Percentiles rank a stretch among this genome's conserved stretches.
Conservation (phyloP, 2,888 invertebrate genomes). For the Cartodere bifasciata region DNA sequence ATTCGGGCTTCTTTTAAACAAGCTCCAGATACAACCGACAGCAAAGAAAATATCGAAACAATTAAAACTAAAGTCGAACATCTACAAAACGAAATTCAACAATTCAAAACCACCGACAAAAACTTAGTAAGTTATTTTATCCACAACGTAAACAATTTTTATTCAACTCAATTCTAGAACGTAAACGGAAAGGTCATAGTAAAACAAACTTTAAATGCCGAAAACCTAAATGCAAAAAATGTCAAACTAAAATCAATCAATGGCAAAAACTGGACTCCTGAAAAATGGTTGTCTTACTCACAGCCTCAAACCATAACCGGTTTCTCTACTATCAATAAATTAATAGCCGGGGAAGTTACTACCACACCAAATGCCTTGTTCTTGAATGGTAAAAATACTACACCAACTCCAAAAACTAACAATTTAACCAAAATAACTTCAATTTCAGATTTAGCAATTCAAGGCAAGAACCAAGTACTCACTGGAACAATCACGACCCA, state of each 20-base stretch:
- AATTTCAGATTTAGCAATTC: slow-evolving; percentile 20
- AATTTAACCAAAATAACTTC: no score
- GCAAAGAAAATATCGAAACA: neutral
- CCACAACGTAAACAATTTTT: slow-evolving; percentile 8
- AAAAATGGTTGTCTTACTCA: slow-evolving; percentile 23
- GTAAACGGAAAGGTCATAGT: slow-evolving; percentile 19
- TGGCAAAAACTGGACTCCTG: slow-evolving; percentile 20
- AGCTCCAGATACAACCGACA: no score
- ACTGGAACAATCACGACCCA: slow-evolving; percentile 14
- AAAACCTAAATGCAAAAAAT: slow-evolving; percentile 16
- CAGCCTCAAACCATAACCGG: slow-evolving; percentile 24
- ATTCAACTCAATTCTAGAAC: no score
- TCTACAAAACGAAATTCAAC: neutral
- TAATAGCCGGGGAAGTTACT: slow-evolving; percentile 16
- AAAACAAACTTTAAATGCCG: slow-evolving; percentile 15
- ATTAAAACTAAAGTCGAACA: neutral
- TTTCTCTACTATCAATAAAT: slow-evolving; percentile 15
- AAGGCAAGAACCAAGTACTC: slow-evolving; percentile 17
- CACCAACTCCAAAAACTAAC: no score
- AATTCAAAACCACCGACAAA: no score
- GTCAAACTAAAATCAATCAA: slow-evolving; percentile 21
- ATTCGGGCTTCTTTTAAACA: no score
- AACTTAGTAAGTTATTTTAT: no score
- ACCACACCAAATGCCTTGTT: slow-evolving; percentile 14
- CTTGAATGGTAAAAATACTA: slow-evolving; percentile 19